Conservation (phyloP, 2,888 invertebrate species). For the Cryptophagus acutangulus region DNA sequence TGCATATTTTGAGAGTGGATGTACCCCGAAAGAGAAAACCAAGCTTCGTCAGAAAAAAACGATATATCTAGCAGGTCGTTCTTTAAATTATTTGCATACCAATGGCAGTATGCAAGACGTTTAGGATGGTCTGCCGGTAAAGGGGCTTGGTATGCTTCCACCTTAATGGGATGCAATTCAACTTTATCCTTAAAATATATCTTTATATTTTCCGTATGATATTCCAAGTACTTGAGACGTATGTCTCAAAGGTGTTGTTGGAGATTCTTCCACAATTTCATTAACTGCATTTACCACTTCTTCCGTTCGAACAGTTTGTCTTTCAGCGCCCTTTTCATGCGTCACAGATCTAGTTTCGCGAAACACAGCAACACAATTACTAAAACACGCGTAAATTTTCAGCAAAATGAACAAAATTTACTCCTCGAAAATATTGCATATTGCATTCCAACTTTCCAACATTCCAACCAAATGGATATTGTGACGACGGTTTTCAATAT, state of each 20-base stretch:
- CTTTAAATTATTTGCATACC: slow-evolving; percentile 4
- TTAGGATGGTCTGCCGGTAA: not conserved
- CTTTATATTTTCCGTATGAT: not conserved
- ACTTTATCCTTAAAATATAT: not conserved
- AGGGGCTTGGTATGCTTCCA: slow-evolving; percentile 1
- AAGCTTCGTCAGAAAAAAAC: no score
- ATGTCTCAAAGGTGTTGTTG: not conserved
- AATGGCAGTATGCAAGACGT: slow-evolving; percentile 4
- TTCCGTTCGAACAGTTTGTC: not conserved
- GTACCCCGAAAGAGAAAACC: no score
- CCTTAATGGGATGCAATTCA: not conserved
- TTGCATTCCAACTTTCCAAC: no score
- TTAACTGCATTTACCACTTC: not conserved
- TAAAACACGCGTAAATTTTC: no score
- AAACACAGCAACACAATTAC: no score
- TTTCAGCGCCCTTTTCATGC: not conserved
- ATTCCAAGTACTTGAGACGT: not conserved
- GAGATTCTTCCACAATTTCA: not conserved
- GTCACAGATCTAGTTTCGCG: not conserved
- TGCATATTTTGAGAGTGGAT: no score
- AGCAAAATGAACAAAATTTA: no score
- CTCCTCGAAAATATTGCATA: no score
- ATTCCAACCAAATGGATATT: no score
- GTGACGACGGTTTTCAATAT: no score
- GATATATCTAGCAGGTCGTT: not conserved